Percentiles rank a stretch among this genome's conserved stretches.
Evolutionary conservation across 2,888 invertebrate species (phyloP).

Genomic region (Xanthorhoe designata): DNA sequence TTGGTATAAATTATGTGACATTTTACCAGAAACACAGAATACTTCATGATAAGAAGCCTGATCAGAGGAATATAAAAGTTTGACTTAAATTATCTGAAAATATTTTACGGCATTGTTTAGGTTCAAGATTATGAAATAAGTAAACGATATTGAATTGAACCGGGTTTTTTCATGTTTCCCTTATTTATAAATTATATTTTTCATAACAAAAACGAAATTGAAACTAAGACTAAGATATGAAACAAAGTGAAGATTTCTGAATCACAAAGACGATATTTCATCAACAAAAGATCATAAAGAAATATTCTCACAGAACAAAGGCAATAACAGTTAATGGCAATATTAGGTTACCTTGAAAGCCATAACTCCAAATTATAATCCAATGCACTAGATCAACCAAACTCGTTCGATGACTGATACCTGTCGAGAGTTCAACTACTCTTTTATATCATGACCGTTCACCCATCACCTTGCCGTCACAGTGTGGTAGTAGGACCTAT

Average conservation of each 20-base stretch:
- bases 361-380: slow-evolving; percentile 31
- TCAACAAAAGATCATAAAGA: background rate
- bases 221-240: no score
- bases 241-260: no score
- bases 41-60: no score
- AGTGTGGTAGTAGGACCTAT: slow-evolving; percentile 10
- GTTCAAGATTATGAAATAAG: no score
- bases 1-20: background rate
- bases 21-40: background rate
- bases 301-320: slow-evolving; percentile 16
- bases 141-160: no score
- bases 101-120: no score
- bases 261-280: background rate
- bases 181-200: no score
- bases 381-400: slow-evolving; percentile 37
- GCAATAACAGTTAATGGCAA: slow-evolving; percentile 7
- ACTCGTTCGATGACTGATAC: slow-evolving; percentile 45
- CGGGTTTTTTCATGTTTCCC: no score
- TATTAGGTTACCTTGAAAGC: slow-evolving; percentile 39
- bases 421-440: slow-evolving; percentile 39
- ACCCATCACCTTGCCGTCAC: slow-evolving; percentile 49
- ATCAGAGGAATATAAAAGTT: no score
- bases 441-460: slow-evolving; percentile 47
- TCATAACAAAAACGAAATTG: no score
- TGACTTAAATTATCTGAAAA: no score